These are phyloP conservation scores for Slavum lentiscoides DNA, from an alignment of 2,888 invertebrate genomes.

Conservation along the genomic window DNA sequence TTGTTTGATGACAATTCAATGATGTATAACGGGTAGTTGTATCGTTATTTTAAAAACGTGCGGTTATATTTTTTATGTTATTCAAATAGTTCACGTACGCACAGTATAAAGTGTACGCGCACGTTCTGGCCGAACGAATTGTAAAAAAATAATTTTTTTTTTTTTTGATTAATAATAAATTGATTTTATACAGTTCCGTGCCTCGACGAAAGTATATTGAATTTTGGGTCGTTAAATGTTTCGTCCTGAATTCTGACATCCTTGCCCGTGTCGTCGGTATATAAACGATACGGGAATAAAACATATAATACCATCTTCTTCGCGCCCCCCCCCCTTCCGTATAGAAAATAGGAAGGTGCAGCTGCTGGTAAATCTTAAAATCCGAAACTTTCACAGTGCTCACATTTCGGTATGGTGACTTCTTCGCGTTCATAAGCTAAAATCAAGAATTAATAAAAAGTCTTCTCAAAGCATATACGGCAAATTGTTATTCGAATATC, in stretches of 20 bases:
- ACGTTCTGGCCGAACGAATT: not conserved
- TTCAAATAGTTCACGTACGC: too few species aligned
- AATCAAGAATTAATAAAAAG: not conserved
- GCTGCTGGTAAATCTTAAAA: not conserved
- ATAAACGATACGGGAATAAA: not conserved
- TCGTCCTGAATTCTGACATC: not conserved
- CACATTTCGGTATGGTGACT: not conserved
- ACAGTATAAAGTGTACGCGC: too few species aligned
- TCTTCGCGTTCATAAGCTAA: not conserved
- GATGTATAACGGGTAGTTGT: too few species aligned
- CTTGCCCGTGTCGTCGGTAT: not conserved
- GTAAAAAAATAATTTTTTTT: not conserved
- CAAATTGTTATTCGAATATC: not conserved
- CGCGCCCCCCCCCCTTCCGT: not conserved
- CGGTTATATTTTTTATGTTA: too few species aligned
- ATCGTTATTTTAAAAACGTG: too few species aligned
- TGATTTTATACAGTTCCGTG: not conserved
- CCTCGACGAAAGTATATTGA: not conserved
- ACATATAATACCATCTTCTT: not conserved
- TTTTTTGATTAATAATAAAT: not conserved
- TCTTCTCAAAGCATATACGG: not conserved
- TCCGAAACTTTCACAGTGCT: not conserved
- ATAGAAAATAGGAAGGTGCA: not conserved
- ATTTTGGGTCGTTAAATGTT: conserved; percentile 21
- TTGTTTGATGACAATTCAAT: too few species aligned